phyloP scores from a whole-genome alignment of 2,888 invertebrate species.

The Biston betularia region DNA sequence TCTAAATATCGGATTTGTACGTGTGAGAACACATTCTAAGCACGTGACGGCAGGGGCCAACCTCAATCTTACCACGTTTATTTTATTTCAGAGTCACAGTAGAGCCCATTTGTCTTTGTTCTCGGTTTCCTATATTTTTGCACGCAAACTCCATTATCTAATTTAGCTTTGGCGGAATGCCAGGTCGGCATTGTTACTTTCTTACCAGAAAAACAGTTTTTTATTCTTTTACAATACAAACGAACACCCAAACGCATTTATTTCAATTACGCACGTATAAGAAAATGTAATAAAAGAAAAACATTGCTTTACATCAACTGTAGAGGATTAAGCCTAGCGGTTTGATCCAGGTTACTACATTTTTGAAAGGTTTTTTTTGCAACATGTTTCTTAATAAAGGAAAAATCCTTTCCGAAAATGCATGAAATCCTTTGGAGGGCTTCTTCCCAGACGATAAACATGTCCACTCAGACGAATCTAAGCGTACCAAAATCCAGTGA shows the following conservation, averaged over 20 bases:
- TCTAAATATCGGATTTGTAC: conserved; percentile 53
- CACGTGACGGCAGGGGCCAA: conserved; percentile 62
- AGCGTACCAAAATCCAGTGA: conserved; percentile 18
- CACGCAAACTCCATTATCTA: conserved; percentile 87
- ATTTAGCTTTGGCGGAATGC: conserved; percentile 86
- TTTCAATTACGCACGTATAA: conserved; percentile 70
- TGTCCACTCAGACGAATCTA: conserved; percentile 26
- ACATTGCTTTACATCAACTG: conserved; percentile 30
- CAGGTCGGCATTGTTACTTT: conserved; percentile 82
- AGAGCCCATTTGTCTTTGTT: conserved; percentile 86
- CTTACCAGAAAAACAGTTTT: conserved; percentile 77
- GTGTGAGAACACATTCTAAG: conserved; percentile 55
- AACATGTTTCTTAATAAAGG: conserved; percentile 24
- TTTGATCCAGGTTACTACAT: conserved; percentile 24
- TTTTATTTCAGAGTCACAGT: conserved; percentile 82
- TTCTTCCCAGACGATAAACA: conserved; percentile 22
- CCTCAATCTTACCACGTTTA: conserved; percentile 74
- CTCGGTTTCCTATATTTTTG: conserved; percentile 86
- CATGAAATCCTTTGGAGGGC: conserved; percentile 13
- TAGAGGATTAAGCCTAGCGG: conserved; percentile 19
- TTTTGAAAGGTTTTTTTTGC: conserved; percentile 20
- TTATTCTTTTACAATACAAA: conserved; percentile 77
- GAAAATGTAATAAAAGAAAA: conserved; percentile 55
- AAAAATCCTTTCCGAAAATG: conserved; percentile 13
- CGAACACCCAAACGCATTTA: conserved; percentile 77